Conservation (phyloP, 1,140 invertebrate genomes). For the Dolichoris vasculosae region DNA sequence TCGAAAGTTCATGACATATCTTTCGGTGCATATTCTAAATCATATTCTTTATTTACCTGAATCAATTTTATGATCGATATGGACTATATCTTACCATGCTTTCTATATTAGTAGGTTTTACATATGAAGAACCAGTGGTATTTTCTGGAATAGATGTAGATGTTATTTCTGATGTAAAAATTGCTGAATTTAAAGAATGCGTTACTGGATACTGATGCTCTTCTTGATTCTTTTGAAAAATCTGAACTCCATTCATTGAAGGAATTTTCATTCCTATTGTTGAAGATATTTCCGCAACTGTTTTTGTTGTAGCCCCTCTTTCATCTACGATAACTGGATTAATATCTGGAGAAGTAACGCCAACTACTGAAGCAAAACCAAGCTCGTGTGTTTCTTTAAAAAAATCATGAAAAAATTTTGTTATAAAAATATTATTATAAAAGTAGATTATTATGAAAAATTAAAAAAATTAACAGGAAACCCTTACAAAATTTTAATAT, state of each 20-base stretch:
- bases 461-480: too few species aligned
- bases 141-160: conserved; percentile 39
- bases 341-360: conserved; percentile 53
- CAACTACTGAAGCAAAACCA: conserved; percentile 59
- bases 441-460: too few species aligned
- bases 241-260: conserved; percentile 36
- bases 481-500: too few species aligned
- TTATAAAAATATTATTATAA: background rate
- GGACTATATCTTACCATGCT: background rate
- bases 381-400: conserved; percentile 61
- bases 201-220: conserved; percentile 25
- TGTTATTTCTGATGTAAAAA: conserved; percentile 54
- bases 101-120: background rate
- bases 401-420: conserved; percentile 22
- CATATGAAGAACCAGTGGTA: background rate
- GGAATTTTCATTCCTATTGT: conserved; percentile 28
- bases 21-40: too few species aligned
- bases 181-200: conserved; percentile 50
- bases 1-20: too few species aligned
- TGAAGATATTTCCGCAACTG: conserved; percentile 35
- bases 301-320: conserved; percentile 36
- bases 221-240: conserved; percentile 43
- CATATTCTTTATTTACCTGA: too few species aligned
- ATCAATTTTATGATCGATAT: too few species aligned
- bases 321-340: conserved; percentile 51